Evolutionary conservation across 2,113 vertebrate species (phyloP).

Genomic region (Talpa occidentalis): DNA sequence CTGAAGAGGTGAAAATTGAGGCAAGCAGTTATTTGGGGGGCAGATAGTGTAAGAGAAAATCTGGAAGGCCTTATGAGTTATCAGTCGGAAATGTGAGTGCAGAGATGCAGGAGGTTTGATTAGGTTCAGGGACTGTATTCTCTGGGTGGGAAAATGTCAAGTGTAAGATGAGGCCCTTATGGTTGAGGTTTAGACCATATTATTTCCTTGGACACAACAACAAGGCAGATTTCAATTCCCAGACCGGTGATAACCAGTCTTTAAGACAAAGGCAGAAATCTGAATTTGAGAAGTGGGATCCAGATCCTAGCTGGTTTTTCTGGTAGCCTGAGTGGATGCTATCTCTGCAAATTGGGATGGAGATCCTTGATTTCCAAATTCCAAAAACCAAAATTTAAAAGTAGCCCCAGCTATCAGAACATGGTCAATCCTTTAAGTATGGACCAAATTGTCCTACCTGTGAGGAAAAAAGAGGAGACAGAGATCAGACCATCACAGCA

Average conservation of each 20-base stretch:
- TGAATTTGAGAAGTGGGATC: background rate
- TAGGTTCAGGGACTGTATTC: background rate
- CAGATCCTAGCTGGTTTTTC: background rate
- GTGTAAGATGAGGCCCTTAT: background rate
- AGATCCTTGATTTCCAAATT: background rate
- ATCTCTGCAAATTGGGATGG: background rate
- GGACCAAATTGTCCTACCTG: background rate
- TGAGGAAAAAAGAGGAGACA: background rate
- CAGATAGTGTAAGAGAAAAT: background rate
- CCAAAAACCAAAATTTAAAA: background rate
- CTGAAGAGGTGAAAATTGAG: background rate
- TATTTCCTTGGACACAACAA: background rate
- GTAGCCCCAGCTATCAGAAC: background rate
- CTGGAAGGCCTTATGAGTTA: background rate
- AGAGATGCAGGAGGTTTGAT: background rate
- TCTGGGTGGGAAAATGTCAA: background rate
- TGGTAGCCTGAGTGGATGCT: background rate
- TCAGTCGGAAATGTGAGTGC: background rate
- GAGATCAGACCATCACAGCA: background rate
- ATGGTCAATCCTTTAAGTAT: background rate
- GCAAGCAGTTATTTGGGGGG: background rate
- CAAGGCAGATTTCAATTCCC: background rate
- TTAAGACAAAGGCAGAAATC: background rate
- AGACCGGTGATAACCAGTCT: background rate
- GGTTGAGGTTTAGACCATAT: background rate